A percentile compares a stretch with the other conserved stretches of the same genome.
Evolutionary conservation across 2,113 vertebrate species (phyloP).

Genomic region (Cyprinodon variegatus): DNA sequence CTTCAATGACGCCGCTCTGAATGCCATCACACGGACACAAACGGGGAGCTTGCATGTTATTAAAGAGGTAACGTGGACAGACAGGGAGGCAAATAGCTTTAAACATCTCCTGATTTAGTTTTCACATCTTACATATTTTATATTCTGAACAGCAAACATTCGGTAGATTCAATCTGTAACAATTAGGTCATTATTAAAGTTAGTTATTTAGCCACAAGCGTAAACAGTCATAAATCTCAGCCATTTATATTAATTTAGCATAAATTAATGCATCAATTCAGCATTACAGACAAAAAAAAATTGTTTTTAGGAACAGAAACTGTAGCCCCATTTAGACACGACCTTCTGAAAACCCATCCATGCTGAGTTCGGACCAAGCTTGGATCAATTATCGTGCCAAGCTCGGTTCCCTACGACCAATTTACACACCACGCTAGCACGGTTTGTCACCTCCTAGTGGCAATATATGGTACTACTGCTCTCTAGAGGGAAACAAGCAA

Average conservation of each 20-base stretch:
- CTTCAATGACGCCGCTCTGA: slow-evolving; percentile 68
- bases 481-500: no score
- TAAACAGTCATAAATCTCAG: not conserved
- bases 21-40: slow-evolving; percentile 55
- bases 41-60: slow-evolving; percentile 49
- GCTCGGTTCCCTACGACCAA: no score
- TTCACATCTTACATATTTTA: not conserved
- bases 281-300: not conserved
- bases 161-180: no score
- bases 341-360: no score
- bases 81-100: slow-evolving; percentile 10
- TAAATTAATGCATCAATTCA: not conserved
- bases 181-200: no score
- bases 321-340: no score
- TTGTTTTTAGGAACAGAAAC: not conserved
- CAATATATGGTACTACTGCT: no score
- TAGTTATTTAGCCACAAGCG: no score
- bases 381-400: no score
- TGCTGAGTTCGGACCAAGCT: no score
- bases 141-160: not conserved
- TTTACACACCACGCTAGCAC: no score
- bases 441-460: no score
- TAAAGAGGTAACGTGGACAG: slow-evolving; percentile 45
- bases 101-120: not conserved
- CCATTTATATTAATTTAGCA: not conserved